Evolutionary conservation across 2,888 invertebrate species (phyloP), one percentile per base, ranked within the genome.

Genomic region (Ligdia adustata): DNA sequence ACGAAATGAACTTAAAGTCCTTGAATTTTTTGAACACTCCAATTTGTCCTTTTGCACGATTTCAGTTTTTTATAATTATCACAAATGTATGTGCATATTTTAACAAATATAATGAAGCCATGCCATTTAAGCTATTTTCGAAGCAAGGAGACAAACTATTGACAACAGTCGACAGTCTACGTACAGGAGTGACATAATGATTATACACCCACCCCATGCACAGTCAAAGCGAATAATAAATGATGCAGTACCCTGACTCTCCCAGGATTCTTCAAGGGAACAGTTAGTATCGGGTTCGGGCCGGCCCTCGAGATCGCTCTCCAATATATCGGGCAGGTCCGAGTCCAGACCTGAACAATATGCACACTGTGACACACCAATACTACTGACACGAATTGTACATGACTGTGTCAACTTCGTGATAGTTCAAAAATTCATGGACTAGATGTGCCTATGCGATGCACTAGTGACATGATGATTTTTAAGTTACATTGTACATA

Each of bases 201-300:
- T 57, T 46, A 55, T 55, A 49, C 54, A 7, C 69, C 75, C 77
- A 78, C 71, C 79, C 80, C 84, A 83, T 87, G 87, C 87, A 84
- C 66, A 72, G 71, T 63, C 62, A 65, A 66, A 75, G 79, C 77
- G 64, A 69, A 70, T 66, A 63, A 72, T 66, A 64, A 70, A 69
- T 20, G 28, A 62, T 60, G 50, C 44, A 60, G 75, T 89, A 88
- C 89, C 82, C 91, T 91, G 73, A 82, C 78, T 67, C 77, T 87
- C 64, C 91, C 91, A 78, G 71, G 91, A 82, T 80, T 92, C 78
- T 79, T 93, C 87, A 81, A 91, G 75, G 88, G 89, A 82, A 90
- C 91, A 82, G 87, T 90, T 79, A 90, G 88, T 69, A 87, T 87
- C 72, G 80, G 80, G 79, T 79, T 87, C 72, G 80, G 80, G 79